These are phyloP conservation scores for Montipora capricornis DNA, from an alignment of 64 coral and sea anemone species.

Conservation along the genomic window DNA sequence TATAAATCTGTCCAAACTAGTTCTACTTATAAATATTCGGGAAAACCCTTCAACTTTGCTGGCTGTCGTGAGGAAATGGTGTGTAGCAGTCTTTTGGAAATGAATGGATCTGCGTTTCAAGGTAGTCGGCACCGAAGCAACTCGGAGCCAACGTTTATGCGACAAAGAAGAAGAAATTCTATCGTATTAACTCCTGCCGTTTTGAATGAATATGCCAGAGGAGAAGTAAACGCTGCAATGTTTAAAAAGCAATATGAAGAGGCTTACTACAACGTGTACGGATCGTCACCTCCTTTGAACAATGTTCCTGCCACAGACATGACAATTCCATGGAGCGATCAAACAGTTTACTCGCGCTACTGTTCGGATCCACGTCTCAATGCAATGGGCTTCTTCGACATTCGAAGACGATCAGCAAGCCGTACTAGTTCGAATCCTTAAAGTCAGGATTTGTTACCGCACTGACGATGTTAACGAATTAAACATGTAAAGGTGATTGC, in stretches of 20 bases:
- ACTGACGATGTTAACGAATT: neutral
- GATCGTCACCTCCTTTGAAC: constrained; percentile 38
- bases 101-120: neutral
- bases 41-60: neutral
- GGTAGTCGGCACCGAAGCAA: constrained; percentile 17
- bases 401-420: neutral
- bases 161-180: constrained; percentile 72
- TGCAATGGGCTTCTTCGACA: constrained; percentile 69
- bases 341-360: constrained; percentile 66
- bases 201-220: constrained; percentile 75
- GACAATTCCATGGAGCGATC: constrained; percentile 61
- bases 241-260: constrained; percentile 87
- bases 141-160: neutral
- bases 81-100: constrained; percentile 60
- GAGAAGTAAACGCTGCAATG: constrained; percentile 62
- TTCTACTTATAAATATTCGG: neutral
- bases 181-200: constrained; percentile 86
- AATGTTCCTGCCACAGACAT: constrained; percentile 34
- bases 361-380: constrained; percentile 54
- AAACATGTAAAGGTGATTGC: neutral
- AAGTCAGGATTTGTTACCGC: neutral
- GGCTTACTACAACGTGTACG: constrained; percentile 77
- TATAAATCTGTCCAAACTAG: constrained; percentile 5
- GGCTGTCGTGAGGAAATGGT: constrained; percentile 16
- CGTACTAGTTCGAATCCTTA: constrained; percentile 11